Conservation (phyloP, 2,888 invertebrate genomes). For the Sarcophaga carnaria region DNA sequence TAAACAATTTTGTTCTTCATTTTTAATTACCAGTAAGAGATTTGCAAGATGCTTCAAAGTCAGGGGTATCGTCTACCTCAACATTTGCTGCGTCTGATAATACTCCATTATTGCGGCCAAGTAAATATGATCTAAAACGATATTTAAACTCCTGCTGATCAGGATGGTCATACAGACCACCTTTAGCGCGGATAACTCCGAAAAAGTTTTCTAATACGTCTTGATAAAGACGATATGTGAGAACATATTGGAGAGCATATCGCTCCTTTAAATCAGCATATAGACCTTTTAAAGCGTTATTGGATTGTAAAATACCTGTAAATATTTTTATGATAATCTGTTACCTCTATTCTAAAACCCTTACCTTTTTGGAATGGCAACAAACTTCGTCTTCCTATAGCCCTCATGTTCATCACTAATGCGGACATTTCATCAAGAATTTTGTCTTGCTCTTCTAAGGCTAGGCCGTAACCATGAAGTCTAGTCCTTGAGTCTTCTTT, state of each 20-base stretch:
- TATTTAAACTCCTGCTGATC: conserved; percentile 38
- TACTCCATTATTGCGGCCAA: conserved; percentile 29
- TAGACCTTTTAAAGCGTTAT: conserved; percentile 44
- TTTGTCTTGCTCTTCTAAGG: conserved; percentile 50
- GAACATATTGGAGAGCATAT: conserved; percentile 41
- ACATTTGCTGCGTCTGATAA: neutral
- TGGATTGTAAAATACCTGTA: conserved; percentile 58
- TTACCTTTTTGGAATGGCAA: conserved; percentile 63
- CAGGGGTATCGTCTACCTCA: conserved; percentile 6
- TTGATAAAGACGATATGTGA: conserved; percentile 61
- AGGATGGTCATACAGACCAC: conserved; percentile 57
- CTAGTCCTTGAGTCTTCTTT: conserved; percentile 33
- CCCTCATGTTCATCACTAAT: conserved; percentile 54
- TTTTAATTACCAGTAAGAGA: neutral
- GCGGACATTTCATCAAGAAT: conserved; percentile 58
- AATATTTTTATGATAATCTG: conserved; percentile 8
- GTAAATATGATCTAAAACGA: too few species aligned
- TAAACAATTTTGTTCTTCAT: too few species aligned
- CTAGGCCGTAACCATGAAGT: conserved; percentile 42
- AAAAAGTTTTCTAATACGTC: conserved; percentile 64
- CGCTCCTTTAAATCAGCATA: conserved; percentile 22
- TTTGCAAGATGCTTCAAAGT: neutral
- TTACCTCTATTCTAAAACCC: neutral
- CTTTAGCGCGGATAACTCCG: conserved; percentile 47
- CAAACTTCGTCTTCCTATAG: conserved; percentile 29